Evolutionary conservation across 1,140 invertebrate species (phyloP).

Genomic region (Contarinia nasturtii): DNA sequence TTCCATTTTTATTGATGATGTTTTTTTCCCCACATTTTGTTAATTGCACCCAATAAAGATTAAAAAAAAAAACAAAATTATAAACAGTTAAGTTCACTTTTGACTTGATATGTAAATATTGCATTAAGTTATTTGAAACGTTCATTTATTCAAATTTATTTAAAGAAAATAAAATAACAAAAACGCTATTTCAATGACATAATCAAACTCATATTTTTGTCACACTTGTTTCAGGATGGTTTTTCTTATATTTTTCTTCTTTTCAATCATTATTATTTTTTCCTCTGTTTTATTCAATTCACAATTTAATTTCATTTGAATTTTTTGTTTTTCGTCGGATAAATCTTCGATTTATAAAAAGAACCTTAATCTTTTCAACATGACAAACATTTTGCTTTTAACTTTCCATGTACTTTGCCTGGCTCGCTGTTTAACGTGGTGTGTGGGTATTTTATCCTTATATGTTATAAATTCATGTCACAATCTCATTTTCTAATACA

Average conservation of each 20-base stretch:
- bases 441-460: too few relatives aligned
- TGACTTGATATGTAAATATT: not conserved
- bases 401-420: too few relatives aligned
- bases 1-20: not conserved
- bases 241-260: not conserved
- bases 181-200: conserved; percentile 1
- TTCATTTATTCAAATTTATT: not conserved
- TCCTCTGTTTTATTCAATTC: not conserved
- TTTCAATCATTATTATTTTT: not conserved
- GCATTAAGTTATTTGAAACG: not conserved
- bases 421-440: too few relatives aligned
- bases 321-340: too few relatives aligned
- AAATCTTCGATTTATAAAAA: not conserved
- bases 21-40: not conserved
- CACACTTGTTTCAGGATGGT: not conserved
- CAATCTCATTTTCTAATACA: too few relatives aligned
- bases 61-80: not conserved
- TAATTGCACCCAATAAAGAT: not conserved
- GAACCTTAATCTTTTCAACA: too few relatives aligned
- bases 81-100: not conserved
- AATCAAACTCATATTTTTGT: too few relatives aligned
- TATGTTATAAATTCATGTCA: too few relatives aligned
- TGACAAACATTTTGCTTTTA: too few relatives aligned
- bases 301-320: too few relatives aligned
- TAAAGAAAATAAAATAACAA: not conserved